Percentiles rank a stretch among this genome's conserved stretches.
Evolutionary conservation across 2,797 vertebrate species (phyloP).

Genomic region (Helarctos malayanus): DNA sequence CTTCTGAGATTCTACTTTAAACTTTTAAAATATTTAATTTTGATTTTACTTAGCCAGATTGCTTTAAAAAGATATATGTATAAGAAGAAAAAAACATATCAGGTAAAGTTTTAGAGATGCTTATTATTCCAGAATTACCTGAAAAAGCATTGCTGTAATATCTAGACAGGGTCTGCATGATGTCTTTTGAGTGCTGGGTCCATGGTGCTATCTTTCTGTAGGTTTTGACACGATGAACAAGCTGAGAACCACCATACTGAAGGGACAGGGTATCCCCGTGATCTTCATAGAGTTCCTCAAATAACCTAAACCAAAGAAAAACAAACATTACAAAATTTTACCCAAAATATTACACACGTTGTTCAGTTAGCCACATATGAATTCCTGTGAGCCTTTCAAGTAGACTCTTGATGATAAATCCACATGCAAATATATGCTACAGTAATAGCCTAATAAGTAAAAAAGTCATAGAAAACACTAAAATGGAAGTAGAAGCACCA

Average conservation of each 20-base stretch:
- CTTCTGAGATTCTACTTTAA: conserved; percentile 42
- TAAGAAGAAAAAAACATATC: not conserved
- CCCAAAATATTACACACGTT: not conserved
- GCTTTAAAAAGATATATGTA: not conserved
- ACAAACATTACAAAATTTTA: conserved; percentile 54
- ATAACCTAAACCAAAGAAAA: conserved; percentile 91
- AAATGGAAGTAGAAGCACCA: not conserved
- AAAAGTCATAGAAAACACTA: conserved; percentile 55
- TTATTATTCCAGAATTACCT: conserved; percentile 88
- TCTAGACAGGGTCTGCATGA: conserved; percentile 98
- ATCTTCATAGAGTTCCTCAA: conserved; percentile 99
- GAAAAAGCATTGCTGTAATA: conserved; percentile 99
- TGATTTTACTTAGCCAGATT: conserved; percentile 21
- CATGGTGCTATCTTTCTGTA: conserved; percentile 99
- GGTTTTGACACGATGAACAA: conserved; percentile 98
- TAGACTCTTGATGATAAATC: conserved; percentile 27
- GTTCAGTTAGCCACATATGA: not conserved
- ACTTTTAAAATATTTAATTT: conserved; percentile 49
- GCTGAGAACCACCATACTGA: conserved; percentile 98
- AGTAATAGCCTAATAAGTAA: not conserved
- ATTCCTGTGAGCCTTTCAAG: conserved; percentile 37
- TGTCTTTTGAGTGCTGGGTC: conserved; percentile 99
- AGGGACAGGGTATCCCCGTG: conserved; percentile 98
- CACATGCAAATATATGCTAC: conserved; percentile 22
- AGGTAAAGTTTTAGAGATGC: not conserved